Evolutionary conservation across 2,113 vertebrate species (phyloP).

Genomic region (Solenodon paradoxus): DNA sequence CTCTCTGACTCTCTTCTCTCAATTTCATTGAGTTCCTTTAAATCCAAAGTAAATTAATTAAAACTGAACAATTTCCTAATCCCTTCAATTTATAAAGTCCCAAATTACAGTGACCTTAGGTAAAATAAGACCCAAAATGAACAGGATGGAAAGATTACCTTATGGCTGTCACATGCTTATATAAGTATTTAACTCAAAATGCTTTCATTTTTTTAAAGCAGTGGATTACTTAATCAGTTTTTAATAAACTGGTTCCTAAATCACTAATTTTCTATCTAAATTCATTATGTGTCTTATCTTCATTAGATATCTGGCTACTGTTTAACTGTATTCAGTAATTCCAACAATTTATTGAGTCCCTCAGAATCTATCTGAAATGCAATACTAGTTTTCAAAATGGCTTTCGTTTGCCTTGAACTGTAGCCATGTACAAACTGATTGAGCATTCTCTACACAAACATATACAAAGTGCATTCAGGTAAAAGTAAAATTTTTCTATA

Average conservation of each 20-base stretch:
- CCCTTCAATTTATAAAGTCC: conserved; percentile 25
- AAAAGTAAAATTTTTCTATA: not conserved
- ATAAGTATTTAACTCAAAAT: too few species aligned
- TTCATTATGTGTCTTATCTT: too few species aligned
- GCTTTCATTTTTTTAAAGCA: conserved; percentile 44
- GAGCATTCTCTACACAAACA: not conserved
- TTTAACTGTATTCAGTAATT: not conserved
- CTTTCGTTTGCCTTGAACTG: not conserved
- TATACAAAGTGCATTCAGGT: not conserved
- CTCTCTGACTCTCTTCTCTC: not conserved
- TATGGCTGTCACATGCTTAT: not conserved
- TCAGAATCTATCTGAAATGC: conserved; percentile 30
- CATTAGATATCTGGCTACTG: not conserved
- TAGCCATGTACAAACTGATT: not conserved
- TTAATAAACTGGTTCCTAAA: not conserved
- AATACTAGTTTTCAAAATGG: conserved; percentile 17
- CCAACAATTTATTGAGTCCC: not conserved
- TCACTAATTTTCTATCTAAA: conserved; percentile 17
- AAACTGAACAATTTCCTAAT: conserved; percentile 5
- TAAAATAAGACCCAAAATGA: not conserved
- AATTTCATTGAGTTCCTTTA: conserved; percentile 14
- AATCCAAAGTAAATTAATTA: not conserved
- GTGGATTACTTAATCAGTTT: conserved; percentile 23
- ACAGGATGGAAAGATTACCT: conserved; percentile 37
- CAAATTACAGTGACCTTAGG: conserved; percentile 27